Base-by-base conservation (phyloP, 2,888 invertebrate species). In the Drosophila buzzatii region DNA sequence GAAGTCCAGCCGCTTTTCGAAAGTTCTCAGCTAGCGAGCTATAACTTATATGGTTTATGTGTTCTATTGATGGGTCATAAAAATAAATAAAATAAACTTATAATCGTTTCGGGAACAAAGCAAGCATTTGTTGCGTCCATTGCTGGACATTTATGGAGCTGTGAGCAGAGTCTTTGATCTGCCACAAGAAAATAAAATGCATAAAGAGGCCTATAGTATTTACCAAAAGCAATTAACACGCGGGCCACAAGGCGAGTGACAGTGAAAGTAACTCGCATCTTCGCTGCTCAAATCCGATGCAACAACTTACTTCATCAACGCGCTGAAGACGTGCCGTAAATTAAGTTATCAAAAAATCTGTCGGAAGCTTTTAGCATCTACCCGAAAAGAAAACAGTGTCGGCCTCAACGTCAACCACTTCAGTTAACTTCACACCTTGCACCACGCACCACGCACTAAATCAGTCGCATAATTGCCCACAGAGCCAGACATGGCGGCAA, bases 301-400 rank as follows among this genome's bases (percentile, higher is more conserved):
- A 72, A 39, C 58, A 55, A 35, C 45, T 80, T 82, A 81, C 81
- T 89, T 68, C 89, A 84, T 89, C 87, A 83, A 70, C 72, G 67
- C 70, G 62, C 55, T 49, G 72, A 63, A 81, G 85, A 87, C 89
- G 67, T 67, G 70, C 63, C 60, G 81, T 85, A 88, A 86, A 86
- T 86, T 85, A 90, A 86, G 90, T 83, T 86, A 86, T 86, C 89
- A 88, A 88, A 79, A 87, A 72, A 67, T 70, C 73, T 85, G 89
- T 90, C 86, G 89, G 86, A 85, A 88, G 85, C 81, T 90, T 88
- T 89, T 85, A 85, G 88, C 85, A 87, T 85, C 77, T 73, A 55
- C 68, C 62, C 68, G 55, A 59, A 74, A 76, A 70, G 64, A 65
- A 73, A 70, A 68, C 37, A 58, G 37, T 39, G 47, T 39, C 23